Percentiles rank a stretch among this genome's conserved stretches.
Evolutionary conservation across 2,113 vertebrate genomes (phyloP).

Genomic region (Bufo bufo): DNA sequence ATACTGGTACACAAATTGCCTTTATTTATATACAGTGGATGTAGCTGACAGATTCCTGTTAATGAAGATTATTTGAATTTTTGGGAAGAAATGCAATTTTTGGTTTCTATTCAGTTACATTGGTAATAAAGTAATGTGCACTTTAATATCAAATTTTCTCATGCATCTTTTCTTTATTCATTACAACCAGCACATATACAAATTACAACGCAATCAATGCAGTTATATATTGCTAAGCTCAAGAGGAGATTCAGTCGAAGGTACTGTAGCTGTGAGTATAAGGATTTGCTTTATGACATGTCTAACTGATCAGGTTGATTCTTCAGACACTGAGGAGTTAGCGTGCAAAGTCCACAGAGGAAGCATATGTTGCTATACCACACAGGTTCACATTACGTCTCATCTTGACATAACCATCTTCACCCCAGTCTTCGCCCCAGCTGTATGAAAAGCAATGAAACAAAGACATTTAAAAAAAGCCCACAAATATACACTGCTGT

Average conservation of each 20-base stretch:
- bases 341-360: conserved; percentile 3
- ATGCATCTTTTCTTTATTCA: too few relatives aligned
- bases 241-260: not conserved
- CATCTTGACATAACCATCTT: conserved; percentile 36
- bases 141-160: too few relatives aligned
- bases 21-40: too few relatives aligned
- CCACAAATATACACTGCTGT: too few relatives aligned
- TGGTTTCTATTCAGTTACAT: too few relatives aligned
- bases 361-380: not conserved
- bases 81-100: too few relatives aligned
- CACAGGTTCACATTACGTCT: conserved; percentile 34
- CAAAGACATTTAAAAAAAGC: not conserved
- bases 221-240: not conserved
- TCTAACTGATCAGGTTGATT: not conserved
- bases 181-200: too few relatives aligned
- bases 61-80: too few relatives aligned
- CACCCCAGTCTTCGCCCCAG: conserved; percentile 37
- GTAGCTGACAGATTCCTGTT: too few relatives aligned
- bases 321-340: not conserved
- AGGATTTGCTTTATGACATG: not conserved
- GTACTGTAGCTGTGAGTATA: not conserved
- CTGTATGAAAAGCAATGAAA: not conserved
- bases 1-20: too few relatives aligned
- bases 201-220: not conserved
- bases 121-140: too few relatives aligned